These are phyloP conservation scores for Pelodytes ibericus DNA, from an alignment of 2,797 vertebrate genomes.

Conservation along the genomic window DNA sequence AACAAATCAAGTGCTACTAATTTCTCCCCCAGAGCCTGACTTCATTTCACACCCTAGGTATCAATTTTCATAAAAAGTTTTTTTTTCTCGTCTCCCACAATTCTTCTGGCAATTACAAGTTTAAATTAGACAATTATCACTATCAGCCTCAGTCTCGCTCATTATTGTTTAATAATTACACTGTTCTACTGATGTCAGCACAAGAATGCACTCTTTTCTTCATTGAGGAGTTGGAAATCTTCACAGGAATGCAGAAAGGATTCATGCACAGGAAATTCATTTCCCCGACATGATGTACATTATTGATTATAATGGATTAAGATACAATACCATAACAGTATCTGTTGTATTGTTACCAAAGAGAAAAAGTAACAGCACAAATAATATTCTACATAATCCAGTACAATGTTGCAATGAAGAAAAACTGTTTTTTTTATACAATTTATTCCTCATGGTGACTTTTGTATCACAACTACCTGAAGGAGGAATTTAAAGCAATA, in stretches of 20 bases:
- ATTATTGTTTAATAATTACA: conserved; percentile 44
- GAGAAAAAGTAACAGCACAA: not conserved
- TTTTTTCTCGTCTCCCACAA: conserved; percentile 30
- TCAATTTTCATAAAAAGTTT: conserved; percentile 29
- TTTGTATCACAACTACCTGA: not conserved
- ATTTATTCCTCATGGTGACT: not conserved
- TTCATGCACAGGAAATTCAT: not conserved
- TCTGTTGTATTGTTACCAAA: not conserved
- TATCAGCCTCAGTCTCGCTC: conserved; percentile 33
- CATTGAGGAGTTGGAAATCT: conserved; percentile 12
- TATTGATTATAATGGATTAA: too few species aligned
- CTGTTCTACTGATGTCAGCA: conserved; percentile 26
- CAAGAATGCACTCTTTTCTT: conserved; percentile 18
- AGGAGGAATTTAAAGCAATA: conserved; percentile 3
- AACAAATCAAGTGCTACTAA: conserved; percentile 12
- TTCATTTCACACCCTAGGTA: conserved; percentile 39
- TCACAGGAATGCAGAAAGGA: conserved; percentile 17
- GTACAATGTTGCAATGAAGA: not conserved
- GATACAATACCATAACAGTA: not conserved
- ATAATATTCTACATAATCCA: not conserved
- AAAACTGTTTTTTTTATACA: not conserved
- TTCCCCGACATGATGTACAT: too few species aligned
- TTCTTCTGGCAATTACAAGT: conserved; percentile 39
- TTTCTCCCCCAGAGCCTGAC: conserved; percentile 10
- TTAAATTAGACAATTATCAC: conserved; percentile 51